Base-by-base conservation (phyloP, 2,888 invertebrate genomes). In the Cyaniris semiargus region DNA sequence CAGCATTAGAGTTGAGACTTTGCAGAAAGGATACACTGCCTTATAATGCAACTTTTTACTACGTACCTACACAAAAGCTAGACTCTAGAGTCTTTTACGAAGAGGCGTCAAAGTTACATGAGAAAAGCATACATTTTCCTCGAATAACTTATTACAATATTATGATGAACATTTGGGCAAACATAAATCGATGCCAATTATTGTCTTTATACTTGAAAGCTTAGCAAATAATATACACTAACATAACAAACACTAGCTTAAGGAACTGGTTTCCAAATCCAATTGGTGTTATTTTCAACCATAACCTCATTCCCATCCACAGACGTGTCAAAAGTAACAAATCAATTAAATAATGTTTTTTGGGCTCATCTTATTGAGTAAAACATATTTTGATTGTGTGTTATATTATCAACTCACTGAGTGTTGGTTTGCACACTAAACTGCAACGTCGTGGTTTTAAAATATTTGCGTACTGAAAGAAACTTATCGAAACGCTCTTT, bases 291-390 rank as follows among this genome's bases (percentile, higher is more conserved):
- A 6, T 27, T 66, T 27, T 31, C 27, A 66, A 66, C 66, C 27
- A 31, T 66, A 66, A 66, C 27, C 66, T 66, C 66, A 66, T 66
- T 66, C 66, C 18, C 66, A 66, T 66, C 66, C 66, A 66, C 27
- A 66, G 27, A 27, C 60, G 66, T 66, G 18, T 66, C 27, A 66
- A 27, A 66, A 27, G 66, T 66, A 27, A 27, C 27, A 66, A 66
- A 66, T 66, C 66, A 66, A 66, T 31, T 18, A 31, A 66, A 66
- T 3, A 60, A 23, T 60, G 23, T 60, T 60, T 58, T 21, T 60
- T 5, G 13, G 66, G 66, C 66, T 15, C 66, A 31, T 66, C 18
- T 66, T 31, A 31, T 66, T 58, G 58, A 58, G 13, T 31, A 31
- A 27, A 66, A 66, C 66, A 66, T 66, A 27, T 66, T 66, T 66